Percentiles rank a stretch among this genome's conserved stretches.
Conservation (phyloP, 2,888 invertebrate species). For the Herminia tarsipennalis region DNA sequence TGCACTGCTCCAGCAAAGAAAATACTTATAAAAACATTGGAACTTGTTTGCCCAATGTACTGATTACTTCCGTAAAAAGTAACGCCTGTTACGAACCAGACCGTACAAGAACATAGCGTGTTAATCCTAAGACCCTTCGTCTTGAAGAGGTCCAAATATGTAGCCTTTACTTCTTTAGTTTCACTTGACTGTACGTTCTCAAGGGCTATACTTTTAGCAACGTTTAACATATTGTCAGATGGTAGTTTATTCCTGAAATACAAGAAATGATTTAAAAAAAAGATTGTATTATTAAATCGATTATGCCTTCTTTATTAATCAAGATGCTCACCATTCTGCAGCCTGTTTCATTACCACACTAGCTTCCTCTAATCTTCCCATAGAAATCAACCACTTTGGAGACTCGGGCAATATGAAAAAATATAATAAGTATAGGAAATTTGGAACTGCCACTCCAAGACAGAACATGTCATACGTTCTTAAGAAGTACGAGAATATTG, state of each 20-base stretch:
- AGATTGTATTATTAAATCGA: background rate
- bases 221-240: conserved; percentile 61
- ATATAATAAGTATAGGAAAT: conserved; percentile 84
- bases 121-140: conserved; percentile 86
- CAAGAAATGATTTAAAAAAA: too few relatives aligned
- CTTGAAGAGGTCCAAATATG: conserved; percentile 86
- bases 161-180: conserved; percentile 61
- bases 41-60: conserved; percentile 90
- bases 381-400: conserved; percentile 90
- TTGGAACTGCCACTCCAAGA: conserved; percentile 84
- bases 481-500: conserved; percentile 85
- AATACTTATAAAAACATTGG: conserved; percentile 91
- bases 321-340: conserved; percentile 70
- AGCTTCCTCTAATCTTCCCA: conserved; percentile 87
- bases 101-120: conserved; percentile 87
- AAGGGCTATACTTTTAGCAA: conserved; percentile 46
- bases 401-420: conserved; percentile 90
- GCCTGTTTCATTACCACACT: conserved; percentile 85
- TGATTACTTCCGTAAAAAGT: conserved; percentile 93
- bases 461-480: conserved; percentile 87
- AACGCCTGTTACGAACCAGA: conserved; percentile 91
- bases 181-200: conserved; percentile 68
- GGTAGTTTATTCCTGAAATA: conserved; percentile 71
- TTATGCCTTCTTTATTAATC: background rate
- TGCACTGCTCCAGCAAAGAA: conserved; percentile 80